phyloP scores from a whole-genome alignment of 2,797 vertebrate genomes.

The Natrix natrix region DNA sequence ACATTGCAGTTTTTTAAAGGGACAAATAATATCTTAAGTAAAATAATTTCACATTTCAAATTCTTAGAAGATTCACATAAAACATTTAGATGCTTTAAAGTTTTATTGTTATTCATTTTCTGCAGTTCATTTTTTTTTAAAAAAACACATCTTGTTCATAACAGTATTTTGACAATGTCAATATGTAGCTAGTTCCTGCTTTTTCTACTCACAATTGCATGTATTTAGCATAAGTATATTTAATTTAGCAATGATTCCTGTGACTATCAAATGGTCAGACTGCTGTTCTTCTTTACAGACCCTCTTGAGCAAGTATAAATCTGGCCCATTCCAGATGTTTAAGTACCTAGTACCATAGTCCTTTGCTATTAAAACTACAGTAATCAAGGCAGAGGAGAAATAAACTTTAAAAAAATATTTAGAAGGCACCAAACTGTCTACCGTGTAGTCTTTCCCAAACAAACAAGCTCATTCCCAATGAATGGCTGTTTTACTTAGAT shows the following conservation, averaged over 20 bases:
- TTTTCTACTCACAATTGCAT: not conserved
- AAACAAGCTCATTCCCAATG: not conserved
- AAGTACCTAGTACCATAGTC: not conserved
- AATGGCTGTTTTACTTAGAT: not conserved
- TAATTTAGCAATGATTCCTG: not conserved
- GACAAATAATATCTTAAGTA: not conserved
- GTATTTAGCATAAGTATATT: conserved; percentile 4
- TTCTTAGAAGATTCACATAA: not conserved
- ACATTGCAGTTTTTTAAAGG: not conserved
- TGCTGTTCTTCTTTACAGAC: not conserved
- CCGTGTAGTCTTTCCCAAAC: not conserved
- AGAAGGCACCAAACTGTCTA: not conserved
- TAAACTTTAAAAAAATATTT: not conserved
- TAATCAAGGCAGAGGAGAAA: not conserved
- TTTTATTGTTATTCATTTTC: not conserved
- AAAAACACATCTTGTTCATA: not conserved
- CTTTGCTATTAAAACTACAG: not conserved
- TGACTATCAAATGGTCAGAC: not conserved
- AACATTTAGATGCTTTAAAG: not conserved
- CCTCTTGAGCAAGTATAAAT: not conserved
- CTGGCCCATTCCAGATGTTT: not conserved
- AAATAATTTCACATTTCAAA: not conserved
- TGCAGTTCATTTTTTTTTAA: not conserved
- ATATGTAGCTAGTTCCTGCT: conserved; percentile 31
- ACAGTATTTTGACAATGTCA: not conserved